Percentiles rank a stretch among this genome's conserved stretches.
phyloP scores from a whole-genome alignment of 2,113 vertebrate species.

The Procavia capensis region DNA sequence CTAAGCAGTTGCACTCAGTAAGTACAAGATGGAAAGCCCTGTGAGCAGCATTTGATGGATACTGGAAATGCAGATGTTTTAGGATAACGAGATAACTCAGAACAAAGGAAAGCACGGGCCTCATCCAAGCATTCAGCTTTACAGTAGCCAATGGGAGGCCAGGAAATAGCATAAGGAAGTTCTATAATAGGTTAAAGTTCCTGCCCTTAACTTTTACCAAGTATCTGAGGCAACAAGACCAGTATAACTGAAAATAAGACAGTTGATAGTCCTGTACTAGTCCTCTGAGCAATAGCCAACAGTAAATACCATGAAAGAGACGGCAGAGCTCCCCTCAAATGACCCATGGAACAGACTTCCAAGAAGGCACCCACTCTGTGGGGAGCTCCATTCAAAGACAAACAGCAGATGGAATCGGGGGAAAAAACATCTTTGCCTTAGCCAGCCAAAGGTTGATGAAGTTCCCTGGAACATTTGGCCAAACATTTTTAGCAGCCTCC shows the following conservation, averaged over 20 bases:
- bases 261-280: neutral
- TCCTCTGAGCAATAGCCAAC: neutral
- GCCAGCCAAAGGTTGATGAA: neutral
- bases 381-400: neutral
- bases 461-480: neutral
- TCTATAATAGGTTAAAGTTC: neutral
- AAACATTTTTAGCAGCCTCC: neutral
- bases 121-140: neutral
- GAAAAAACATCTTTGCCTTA: neutral
- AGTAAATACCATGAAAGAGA: neutral
- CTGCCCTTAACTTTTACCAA: neutral
- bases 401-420: neutral
- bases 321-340: neutral
- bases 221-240: neutral
- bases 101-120: neutral
- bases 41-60: rapidly evolving
- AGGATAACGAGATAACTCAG: neutral
- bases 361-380: neutral
- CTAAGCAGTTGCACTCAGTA: neutral
- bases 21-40: neutral
- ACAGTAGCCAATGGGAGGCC: neutral
- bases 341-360: neutral
- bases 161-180: neutral
- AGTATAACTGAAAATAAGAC: neutral
- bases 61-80: neutral